These are phyloP conservation scores for Rhabdomys dilectus DNA, from an alignment of 2,113 vertebrate species.

Conservation along the genomic window DNA sequence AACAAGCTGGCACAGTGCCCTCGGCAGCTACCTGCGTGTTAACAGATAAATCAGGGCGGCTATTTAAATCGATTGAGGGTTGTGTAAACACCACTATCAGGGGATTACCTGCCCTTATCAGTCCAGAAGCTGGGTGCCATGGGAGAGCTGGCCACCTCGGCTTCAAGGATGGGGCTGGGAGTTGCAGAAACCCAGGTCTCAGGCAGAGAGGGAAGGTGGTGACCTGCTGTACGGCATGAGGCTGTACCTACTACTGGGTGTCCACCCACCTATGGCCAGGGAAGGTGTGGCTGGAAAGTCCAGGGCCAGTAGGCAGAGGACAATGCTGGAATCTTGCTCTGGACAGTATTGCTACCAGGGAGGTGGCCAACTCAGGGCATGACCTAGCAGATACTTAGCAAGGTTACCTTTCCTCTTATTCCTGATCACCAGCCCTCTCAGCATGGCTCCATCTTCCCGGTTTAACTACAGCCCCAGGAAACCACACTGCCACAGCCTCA, in stretches of 20 bases:
- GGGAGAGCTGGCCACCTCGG: not conserved
- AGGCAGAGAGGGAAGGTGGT: not conserved
- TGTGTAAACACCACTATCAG: slow-evolving; percentile 73
- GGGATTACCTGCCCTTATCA: slow-evolving; percentile 64
- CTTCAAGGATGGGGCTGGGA: not conserved
- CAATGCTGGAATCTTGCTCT: not conserved
- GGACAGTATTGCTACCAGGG: no score
- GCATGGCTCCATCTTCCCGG: not conserved
- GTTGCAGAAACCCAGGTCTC: not conserved
- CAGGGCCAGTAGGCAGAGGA: not conserved
- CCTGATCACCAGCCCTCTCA: not conserved
- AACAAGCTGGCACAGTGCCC: slow-evolving; percentile 53
- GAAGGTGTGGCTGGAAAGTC: not conserved
- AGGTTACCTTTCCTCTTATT: no score
- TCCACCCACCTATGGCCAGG: rapidly evolving
- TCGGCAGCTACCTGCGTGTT: not conserved
- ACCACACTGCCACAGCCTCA: not conserved
- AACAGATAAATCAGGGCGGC: slow-evolving; percentile 61
- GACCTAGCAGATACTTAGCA: rapidly evolving
- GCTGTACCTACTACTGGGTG: not conserved
- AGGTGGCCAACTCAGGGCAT: not conserved
- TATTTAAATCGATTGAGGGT: slow-evolving; percentile 59
- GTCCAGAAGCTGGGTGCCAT: not conserved
- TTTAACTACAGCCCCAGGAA: not conserved
- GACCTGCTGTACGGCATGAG: not conserved